These are phyloP conservation scores for Eremobia ochroleuca DNA, from an alignment of 2,888 invertebrate genomes.

Conservation along the genomic window DNA sequence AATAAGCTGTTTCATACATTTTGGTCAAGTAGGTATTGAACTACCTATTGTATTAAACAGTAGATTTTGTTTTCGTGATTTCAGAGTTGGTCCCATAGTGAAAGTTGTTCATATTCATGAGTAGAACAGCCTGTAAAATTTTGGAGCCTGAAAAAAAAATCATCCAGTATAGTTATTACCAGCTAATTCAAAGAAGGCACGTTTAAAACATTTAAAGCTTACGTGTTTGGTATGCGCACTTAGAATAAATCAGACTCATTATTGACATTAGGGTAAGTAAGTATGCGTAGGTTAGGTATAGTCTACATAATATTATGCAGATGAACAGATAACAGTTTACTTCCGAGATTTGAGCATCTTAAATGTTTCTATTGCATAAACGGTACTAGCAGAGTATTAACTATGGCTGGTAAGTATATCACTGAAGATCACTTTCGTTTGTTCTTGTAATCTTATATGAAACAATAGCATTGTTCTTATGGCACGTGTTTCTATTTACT, in stretches of 20 bases:
- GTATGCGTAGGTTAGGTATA: constrained; percentile 38
- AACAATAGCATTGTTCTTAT: constrained; percentile 65
- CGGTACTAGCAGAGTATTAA: neutral
- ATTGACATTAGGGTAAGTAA: constrained; percentile 51
- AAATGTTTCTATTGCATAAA: constrained; percentile 68
- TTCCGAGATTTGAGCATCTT: constrained; percentile 49
- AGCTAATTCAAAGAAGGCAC: constrained; percentile 47
- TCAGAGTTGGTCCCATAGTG: too few relatives aligned
- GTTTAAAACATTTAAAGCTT: constrained; percentile 49
- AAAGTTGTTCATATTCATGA: too few relatives aligned
- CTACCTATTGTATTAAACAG: too few relatives aligned
- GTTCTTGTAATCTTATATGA: constrained; percentile 60
- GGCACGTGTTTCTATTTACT: constrained; percentile 48
- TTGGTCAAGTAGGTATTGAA: too few relatives aligned
- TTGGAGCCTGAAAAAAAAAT: too few relatives aligned
- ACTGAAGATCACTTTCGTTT: constrained; percentile 71
- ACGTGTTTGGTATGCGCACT: constrained; percentile 58
- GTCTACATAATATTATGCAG: constrained; percentile 55
- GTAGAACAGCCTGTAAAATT: too few relatives aligned
- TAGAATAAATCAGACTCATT: constrained; percentile 50
- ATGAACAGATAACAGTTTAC: constrained; percentile 52
- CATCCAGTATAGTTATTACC: constrained; percentile 55
- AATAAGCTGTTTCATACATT: too few relatives aligned
- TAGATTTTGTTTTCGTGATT: too few relatives aligned
- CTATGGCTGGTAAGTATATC: constrained; percentile 35